A percentile compares a stretch with the other conserved stretches of the same genome.
Evolutionary conservation across 1,140 invertebrate genomes (phyloP).

Genomic region (Drosophila tani): DNA sequence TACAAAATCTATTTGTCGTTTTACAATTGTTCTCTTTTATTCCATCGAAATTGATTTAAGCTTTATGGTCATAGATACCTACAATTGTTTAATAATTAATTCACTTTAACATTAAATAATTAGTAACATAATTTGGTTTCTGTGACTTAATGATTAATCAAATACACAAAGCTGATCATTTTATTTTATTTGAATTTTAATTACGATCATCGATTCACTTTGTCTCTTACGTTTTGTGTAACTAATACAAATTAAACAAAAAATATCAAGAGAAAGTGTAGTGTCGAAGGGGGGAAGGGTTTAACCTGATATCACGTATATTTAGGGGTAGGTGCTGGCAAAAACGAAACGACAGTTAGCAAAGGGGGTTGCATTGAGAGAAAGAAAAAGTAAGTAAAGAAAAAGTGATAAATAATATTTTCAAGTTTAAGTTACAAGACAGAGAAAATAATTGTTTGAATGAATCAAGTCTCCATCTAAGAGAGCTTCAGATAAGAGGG

Average conservation of each 20-base stretch:
- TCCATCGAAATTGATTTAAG: conserved; percentile 72
- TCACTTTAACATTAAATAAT: conserved; percentile 72
- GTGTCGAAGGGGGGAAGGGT: conserved; percentile 41
- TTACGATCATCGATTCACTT: conserved; percentile 64
- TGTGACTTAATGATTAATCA: conserved; percentile 76
- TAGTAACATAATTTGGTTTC: conserved; percentile 82
- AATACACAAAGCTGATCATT: conserved; percentile 48
- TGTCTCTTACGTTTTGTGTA: conserved; percentile 43
- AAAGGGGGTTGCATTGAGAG: neutral
- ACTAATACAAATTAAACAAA: conserved; percentile 52
- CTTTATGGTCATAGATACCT: conserved; percentile 64
- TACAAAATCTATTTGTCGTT: conserved; percentile 73
- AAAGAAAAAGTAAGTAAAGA: conserved; percentile 10
- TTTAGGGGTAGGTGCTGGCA: conserved; percentile 30
- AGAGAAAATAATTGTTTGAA: conserved; percentile 5
- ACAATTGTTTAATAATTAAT: conserved; percentile 48
- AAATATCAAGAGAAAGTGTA: conserved; percentile 19
- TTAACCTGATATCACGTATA: conserved; percentile 77
- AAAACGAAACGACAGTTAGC: conserved; percentile 19
- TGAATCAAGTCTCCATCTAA: conserved; percentile 47
- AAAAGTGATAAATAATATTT: conserved; percentile 20
- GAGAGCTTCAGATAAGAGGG: conserved; percentile 84
- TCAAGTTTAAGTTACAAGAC: conserved; percentile 21
- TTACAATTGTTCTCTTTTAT: conserved; percentile 44
- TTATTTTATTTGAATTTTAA: conserved; percentile 25